Evolutionary conservation across 2,113 vertebrate genomes (phyloP).

Genomic region (Entomyzon cyanotis): DNA sequence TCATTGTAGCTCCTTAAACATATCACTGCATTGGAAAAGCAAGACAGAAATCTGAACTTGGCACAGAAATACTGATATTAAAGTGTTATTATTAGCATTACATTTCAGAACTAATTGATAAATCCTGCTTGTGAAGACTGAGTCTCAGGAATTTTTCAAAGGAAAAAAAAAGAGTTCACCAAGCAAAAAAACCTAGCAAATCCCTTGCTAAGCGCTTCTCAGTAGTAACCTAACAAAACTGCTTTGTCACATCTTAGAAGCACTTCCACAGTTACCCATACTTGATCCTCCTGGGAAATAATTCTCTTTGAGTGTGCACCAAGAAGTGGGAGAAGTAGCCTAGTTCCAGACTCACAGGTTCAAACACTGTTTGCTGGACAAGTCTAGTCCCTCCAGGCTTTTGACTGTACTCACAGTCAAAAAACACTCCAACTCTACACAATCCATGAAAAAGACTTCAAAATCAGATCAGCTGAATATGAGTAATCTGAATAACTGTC

Average conservation of each 20-base stretch:
- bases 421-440: neutral
- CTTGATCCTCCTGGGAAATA: neutral
- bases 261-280: neutral
- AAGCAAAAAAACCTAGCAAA: neutral
- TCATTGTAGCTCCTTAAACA: neutral
- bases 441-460: neutral
- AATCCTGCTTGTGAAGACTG: neutral
- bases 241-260: neutral
- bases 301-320: neutral
- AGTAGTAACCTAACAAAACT: neutral
- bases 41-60: neutral
- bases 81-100: neutral
- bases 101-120: neutral
- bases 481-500: neutral
- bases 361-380: neutral
- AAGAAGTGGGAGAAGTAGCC: neutral
- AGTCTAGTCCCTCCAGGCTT: neutral
- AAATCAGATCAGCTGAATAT: neutral
- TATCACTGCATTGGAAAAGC: neutral
- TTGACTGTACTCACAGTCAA: neutral
- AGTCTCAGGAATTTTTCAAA: neutral
- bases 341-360: neutral
- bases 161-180: neutral
- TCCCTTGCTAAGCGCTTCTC: neutral
- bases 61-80: neutral